Conservation (phyloP, 1,140 invertebrate genomes). For the Euborellia annulipes region DNA sequence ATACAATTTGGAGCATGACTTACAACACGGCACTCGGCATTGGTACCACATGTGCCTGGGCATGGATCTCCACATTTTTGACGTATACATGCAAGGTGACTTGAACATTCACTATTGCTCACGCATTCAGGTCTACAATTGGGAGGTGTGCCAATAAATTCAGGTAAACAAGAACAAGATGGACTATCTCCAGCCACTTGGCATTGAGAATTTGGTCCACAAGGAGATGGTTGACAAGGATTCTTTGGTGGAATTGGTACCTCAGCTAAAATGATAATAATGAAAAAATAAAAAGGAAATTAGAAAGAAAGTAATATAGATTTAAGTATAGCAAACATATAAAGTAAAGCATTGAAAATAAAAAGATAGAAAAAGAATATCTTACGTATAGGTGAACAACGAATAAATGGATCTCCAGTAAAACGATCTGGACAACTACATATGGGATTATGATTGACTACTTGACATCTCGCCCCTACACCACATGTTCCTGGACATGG, state of each 20-base stretch:
- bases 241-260: conserved; percentile 29
- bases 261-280: no score
- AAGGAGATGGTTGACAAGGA: conserved; percentile 49
- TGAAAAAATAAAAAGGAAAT: no score
- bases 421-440: conserved; percentile 22
- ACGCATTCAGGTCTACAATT: conserved; percentile 49
- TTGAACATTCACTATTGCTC: conserved; percentile 43
- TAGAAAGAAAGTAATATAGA: no score
- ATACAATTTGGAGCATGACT: conserved; percentile 47
- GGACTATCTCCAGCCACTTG: conserved; percentile 37
- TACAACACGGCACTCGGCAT: conserved; percentile 45
- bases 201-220: conserved; percentile 53
- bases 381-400: conserved; percentile 16
- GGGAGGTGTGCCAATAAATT: conserved; percentile 43
- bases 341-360: conserved; percentile 3
- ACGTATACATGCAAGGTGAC: conserved; percentile 44
- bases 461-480: conserved; percentile 24
- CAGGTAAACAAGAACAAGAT: conserved; percentile 44
- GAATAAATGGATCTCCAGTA: conserved; percentile 21
- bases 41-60: conserved; percentile 40
- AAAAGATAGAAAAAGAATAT: background rate
- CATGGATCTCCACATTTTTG: conserved; percentile 53
- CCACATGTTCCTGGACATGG: conserved; percentile 24
- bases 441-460: conserved; percentile 22
- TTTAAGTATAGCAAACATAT: no score